Percentiles rank a stretch among this genome's conserved stretches.
Evolutionary conservation across 2,113 vertebrate genomes (phyloP).

Genomic region (Otus sunia): DNA sequence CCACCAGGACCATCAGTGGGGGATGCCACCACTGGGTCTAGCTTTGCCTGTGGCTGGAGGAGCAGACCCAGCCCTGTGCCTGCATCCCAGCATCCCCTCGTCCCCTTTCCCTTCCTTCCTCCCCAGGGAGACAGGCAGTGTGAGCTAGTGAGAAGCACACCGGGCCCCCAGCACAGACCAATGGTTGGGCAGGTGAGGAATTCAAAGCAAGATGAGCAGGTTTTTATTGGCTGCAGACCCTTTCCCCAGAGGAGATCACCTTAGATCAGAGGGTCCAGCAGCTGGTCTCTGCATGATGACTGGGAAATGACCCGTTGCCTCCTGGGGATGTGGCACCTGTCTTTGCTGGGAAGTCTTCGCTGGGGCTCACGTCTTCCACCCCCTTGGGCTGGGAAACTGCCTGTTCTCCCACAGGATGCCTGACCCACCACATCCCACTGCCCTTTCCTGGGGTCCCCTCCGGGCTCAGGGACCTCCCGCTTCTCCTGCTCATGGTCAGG

Average conservation of each 20-base stretch:
- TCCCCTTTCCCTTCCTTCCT: rapidly evolving
- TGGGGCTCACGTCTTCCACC: not conserved
- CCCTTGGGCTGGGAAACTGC: not conserved
- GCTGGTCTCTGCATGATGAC: rapidly evolving
- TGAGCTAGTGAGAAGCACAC: rapidly evolving
- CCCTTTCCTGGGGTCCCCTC: not conserved
- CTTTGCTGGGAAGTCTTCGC: rapidly evolving
- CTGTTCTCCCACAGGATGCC: not conserved
- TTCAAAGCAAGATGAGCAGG: not conserved
- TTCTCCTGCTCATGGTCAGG: not conserved
- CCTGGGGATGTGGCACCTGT: not conserved
- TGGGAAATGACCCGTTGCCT: not conserved
- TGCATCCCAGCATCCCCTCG: not conserved
- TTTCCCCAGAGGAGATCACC: not conserved
- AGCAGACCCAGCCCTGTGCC: not conserved
- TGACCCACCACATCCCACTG: not conserved
- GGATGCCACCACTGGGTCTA: not conserved
- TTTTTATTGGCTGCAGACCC: not conserved
- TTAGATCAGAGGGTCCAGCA: not conserved
- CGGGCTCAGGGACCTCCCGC: not conserved
- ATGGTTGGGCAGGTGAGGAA: not conserved
- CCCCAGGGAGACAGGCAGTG: not conserved
- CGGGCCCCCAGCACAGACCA: rapidly evolving
- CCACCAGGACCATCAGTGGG: not conserved
- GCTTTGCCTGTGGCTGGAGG: not conserved